phyloP scores from a whole-genome alignment of 2,113 vertebrate species.

The Acrocephalus kingi region DNA sequence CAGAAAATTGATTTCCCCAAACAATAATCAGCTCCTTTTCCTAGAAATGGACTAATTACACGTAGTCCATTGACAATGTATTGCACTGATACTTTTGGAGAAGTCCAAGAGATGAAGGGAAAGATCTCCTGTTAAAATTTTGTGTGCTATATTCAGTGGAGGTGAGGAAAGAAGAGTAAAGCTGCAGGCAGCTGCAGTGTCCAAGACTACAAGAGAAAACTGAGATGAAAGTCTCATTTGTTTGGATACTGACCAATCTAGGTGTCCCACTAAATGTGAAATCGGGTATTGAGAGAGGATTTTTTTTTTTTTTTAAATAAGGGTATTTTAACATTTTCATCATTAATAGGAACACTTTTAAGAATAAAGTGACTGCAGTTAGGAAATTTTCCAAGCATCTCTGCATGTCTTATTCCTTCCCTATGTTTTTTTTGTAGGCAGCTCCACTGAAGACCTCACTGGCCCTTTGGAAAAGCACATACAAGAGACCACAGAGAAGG shows the following conservation, averaged over 20 bases:
- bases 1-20: background rate
- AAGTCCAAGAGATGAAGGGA: background rate
- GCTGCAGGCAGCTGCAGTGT: background rate
- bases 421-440: background rate
- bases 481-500: background rate
- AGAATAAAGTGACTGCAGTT: background rate
- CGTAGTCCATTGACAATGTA: background rate
- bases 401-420: background rate
- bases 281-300: rapidly evolving
- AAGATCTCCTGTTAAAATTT: background rate
- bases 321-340: background rate
- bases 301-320: background rate
- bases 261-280: background rate
- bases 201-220: background rate
- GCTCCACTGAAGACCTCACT: background rate
- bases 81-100: background rate
- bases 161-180: background rate
- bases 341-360: background rate
- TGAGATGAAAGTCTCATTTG: rapidly evolving
- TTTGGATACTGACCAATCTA: background rate
- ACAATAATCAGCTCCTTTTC: background rate
- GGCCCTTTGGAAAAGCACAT: background rate
- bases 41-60: background rate
- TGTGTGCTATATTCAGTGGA: background rate
- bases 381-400: background rate